These are phyloP conservation scores for Enoplosus armatus DNA, from an alignment of 2,797 vertebrate genomes.

Conservation along the genomic window DNA sequence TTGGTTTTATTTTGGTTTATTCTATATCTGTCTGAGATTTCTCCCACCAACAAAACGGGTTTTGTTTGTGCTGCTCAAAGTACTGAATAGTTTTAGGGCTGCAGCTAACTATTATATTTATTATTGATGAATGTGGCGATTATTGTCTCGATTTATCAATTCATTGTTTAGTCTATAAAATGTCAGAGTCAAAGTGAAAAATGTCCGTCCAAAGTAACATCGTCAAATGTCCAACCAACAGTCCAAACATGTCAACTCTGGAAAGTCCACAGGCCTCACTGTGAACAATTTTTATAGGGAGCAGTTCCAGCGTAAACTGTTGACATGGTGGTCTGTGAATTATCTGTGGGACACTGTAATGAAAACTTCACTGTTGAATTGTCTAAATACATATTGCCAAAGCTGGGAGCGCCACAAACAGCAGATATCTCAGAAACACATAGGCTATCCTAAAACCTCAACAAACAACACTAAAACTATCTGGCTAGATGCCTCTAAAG, in stretches of 20 bases:
- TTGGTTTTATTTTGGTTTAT: not conserved
- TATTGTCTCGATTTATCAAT: not conserved
- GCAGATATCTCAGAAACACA: not conserved
- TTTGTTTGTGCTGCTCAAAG: not conserved
- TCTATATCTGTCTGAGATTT: not conserved
- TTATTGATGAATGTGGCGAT: not conserved
- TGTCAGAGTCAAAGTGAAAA: not conserved
- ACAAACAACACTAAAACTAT: conserved; percentile 1
- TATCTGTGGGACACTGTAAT: not conserved
- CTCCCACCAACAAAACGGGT: not conserved
- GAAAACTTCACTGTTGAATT: not conserved
- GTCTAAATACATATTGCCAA: not conserved
- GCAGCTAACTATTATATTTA: no score
- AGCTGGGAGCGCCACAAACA: not conserved
- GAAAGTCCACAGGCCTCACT: not conserved
- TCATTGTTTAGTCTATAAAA: not conserved
- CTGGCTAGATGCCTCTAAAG: not conserved
- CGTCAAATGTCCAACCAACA: not conserved
- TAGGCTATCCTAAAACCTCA: not conserved
- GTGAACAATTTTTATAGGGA: not conserved
- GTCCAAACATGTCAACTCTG: not conserved
- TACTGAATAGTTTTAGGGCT: no score
- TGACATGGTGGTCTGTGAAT: not conserved
- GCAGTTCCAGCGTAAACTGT: not conserved
- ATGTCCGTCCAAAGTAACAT: not conserved